Conservation (phyloP, 2,797 vertebrate genomes). For the Labroides dimidiatus region DNA sequence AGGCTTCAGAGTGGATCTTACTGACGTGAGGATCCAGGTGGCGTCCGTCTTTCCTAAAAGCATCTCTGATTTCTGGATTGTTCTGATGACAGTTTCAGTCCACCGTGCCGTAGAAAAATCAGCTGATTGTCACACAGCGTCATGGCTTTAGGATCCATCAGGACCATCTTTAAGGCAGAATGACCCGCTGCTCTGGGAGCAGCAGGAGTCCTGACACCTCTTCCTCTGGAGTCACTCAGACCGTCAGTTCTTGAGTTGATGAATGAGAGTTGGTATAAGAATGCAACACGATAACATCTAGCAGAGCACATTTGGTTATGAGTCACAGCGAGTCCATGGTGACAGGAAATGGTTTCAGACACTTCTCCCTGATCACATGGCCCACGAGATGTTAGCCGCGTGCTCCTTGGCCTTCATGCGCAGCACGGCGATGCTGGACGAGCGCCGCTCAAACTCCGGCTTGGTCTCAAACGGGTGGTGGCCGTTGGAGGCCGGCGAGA, state of each 20-base stretch:
- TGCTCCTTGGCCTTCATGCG: constrained; percentile 99
- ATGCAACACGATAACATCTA: not conserved
- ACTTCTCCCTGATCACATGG: constrained; percentile 86
- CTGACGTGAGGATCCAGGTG: not conserved
- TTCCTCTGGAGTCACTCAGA: not conserved
- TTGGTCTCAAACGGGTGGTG: constrained; percentile 96
- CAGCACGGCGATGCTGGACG: constrained; percentile 98
- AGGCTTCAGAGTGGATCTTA: not conserved
- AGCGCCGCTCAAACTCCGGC: constrained; percentile 96
- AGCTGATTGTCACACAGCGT: constrained; percentile 13
- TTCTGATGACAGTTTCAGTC: not conserved
- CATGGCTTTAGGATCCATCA: not conserved
- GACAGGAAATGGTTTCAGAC: not conserved
- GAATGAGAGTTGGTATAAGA: not conserved
- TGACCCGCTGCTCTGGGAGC: constrained; percentile 11
- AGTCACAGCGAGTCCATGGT: constrained; percentile 2
- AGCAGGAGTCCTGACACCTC: constrained; percentile 9
- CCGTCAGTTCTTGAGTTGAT: not conserved
- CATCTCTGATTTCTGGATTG: constrained; percentile 1
- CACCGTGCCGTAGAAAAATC: not conserved
- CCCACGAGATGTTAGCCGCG: constrained; percentile 98
- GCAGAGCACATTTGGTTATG: not conserved
- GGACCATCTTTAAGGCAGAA: not conserved
- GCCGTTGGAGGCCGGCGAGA: constrained; percentile 88
- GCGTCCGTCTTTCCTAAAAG: not conserved